Conservation (phyloP, 2,888 invertebrate species). For the Ceramica pisi region DNA sequence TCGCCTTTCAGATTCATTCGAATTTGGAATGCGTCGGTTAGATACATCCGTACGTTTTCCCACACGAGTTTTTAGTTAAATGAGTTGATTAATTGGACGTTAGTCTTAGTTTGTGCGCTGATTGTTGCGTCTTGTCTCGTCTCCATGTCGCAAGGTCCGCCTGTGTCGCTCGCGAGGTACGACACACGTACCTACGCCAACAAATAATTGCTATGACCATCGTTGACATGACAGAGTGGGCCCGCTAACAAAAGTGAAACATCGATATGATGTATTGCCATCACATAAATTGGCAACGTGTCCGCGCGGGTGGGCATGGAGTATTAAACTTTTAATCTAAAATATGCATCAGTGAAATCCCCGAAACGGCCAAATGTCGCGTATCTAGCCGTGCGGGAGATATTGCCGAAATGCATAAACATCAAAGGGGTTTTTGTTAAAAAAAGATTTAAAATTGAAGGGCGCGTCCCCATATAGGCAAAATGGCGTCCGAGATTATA, state of each 20-base stretch:
- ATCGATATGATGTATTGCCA: slow-evolving; percentile 75
- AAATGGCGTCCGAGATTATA: slow-evolving; percentile 91
- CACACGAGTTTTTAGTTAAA: slow-evolving; percentile 89
- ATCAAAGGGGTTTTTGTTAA: slow-evolving; percentile 89
- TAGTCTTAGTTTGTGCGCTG: slow-evolving; percentile 78
- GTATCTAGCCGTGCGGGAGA: slow-evolving; percentile 83
- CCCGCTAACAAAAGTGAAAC: slow-evolving; percentile 71
- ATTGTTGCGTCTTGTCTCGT: slow-evolving; percentile 56
- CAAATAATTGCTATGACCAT: slow-evolving; percentile 69
- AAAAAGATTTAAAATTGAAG: slow-evolving; percentile 89
- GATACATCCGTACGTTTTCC: slow-evolving; percentile 85
- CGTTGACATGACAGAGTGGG: slow-evolving; percentile 71
- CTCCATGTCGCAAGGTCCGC: slow-evolving; percentile 42
- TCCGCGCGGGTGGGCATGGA: slow-evolving; percentile 71
- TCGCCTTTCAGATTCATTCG: slow-evolving; percentile 90
- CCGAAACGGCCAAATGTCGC: slow-evolving; percentile 88
- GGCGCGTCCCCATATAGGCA: slow-evolving; percentile 87
- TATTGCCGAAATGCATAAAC: slow-evolving; percentile 89
- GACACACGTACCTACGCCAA: slow-evolving; percentile 56
- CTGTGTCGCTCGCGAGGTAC: slow-evolving; percentile 41
- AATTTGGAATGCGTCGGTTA: slow-evolving; percentile 89
- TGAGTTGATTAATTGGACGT: slow-evolving; percentile 89
- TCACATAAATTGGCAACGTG: slow-evolving; percentile 74
- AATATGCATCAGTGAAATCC: slow-evolving; percentile 88
- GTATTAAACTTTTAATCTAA: slow-evolving; percentile 87